Percentiles rank a stretch among this genome's conserved stretches.
Evolutionary conservation across 1,140 invertebrate species (phyloP).

Genomic region (Ceratosolen fusciceps): DNA sequence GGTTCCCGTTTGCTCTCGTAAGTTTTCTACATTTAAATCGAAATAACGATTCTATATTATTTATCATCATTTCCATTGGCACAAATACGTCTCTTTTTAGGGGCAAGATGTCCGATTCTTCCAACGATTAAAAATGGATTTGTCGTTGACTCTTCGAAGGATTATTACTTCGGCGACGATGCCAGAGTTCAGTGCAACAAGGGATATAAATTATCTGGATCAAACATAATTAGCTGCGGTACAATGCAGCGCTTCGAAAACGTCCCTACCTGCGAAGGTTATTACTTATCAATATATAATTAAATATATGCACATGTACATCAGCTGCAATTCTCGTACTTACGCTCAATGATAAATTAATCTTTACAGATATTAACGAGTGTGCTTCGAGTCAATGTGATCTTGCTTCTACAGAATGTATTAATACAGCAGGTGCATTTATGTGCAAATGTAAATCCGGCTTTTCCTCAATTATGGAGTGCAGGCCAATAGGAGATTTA

Average conservation of each 20-base stretch:
- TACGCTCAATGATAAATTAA: constrained; percentile 11
- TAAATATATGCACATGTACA: neutral
- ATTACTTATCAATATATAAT: neutral
- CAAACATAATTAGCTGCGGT: constrained; percentile 91
- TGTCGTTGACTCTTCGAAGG: constrained; percentile 80
- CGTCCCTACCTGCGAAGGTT: constrained; percentile 86
- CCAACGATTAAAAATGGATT: constrained; percentile 90
- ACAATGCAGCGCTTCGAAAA: constrained; percentile 88
- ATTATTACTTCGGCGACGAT: constrained; percentile 91
- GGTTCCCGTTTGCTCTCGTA: constrained; percentile 89
- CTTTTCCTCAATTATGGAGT: constrained; percentile 90
- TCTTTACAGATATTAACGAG: constrained; percentile 87
- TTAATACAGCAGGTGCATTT: constrained; percentile 92
- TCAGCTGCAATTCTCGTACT: neutral
- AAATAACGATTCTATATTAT: too few species aligned
- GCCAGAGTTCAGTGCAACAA: constrained; percentile 92
- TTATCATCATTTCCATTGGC: too few species aligned
- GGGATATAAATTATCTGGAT: constrained; percentile 88
- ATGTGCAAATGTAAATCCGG: constrained; percentile 90
- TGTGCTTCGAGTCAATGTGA: constrained; percentile 92
- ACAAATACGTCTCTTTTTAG: constrained; percentile 63
- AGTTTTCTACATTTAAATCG: constrained; percentile 59
- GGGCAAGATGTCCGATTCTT: constrained; percentile 84
- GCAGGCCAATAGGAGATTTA: constrained; percentile 88
- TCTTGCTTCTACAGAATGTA: constrained; percentile 90